Base-by-base conservation (phyloP, 1,140 invertebrate genomes). In the Rhopalosiphum padi region DNA sequence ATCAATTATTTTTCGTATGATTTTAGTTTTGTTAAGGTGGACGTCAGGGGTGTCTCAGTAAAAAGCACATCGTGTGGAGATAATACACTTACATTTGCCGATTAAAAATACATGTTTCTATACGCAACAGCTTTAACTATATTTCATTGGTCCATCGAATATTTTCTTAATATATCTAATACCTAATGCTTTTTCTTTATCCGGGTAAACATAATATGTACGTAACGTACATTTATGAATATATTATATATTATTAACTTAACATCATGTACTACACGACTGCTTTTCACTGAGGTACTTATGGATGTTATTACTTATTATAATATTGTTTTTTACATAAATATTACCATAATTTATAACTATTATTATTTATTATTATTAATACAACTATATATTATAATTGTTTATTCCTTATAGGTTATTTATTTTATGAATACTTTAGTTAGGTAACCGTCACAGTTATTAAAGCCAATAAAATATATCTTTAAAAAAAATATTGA, bases 301-400 rank as follows among this genome's bases (percentile, higher is more conserved):
- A 51, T 51, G 21, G n/a, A 23, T 41, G 86, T 51, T 87, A 23
- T 89, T 55, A 55, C 5, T 30, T 43, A 30, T 46, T 46, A 41
- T 55, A 15, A 86, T 53, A 55, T 55, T 89, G 18, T 89, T 89
- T 89, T 86, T 86, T 87, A 48, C 30, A 48, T 87, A 87, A 87
- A 87, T 46, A 37, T 89, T 55, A 55, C 35, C 88, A 55, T 53
- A 89, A 41, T 89, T 41, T 41, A 15, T 89, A 37, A 55, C 37
- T 53, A 53, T 25, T 89, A 89, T 35, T 87, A 87, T 68, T 55
- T 55, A 53, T 25, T 89, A 41, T 48, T 87, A 87, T 48, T 30
- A 88, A 48, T 46, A 30, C n/a, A n/a, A 41, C 21, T 48, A 21
- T 51, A 21, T 51, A 88, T 53, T 89, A 35, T 53, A 25, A 41